Evolutionary conservation across 2,797 vertebrate species (phyloP).

Genomic region (Sebastes goodei): DNA sequence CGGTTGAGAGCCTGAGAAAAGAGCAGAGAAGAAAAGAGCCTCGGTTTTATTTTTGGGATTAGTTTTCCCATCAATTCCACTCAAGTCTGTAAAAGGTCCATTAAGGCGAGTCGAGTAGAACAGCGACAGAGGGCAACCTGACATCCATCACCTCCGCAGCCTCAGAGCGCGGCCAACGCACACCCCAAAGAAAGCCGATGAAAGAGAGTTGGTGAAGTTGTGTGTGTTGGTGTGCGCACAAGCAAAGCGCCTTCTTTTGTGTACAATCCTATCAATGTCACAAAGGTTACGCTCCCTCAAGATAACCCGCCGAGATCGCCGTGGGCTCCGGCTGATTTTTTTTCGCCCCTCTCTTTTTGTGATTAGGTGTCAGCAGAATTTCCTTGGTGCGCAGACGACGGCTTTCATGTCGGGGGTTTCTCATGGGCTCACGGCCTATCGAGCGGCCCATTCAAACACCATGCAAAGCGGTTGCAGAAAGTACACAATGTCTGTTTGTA

Average conservation of each 20-base stretch:
- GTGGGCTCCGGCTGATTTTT: conserved; percentile 76
- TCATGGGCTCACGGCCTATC: conserved; percentile 73
- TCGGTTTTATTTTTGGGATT: conserved; percentile 43
- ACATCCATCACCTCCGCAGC: conserved; percentile 71
- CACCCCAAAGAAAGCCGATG: conserved; percentile 46
- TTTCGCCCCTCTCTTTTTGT: conserved; percentile 75
- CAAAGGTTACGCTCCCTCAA: conserved; percentile 84
- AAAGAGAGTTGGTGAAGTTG: conserved; percentile 49
- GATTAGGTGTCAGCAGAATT: conserved; percentile 84
- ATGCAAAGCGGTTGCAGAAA: conserved; percentile 58
- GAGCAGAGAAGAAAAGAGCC: conserved; percentile 17
- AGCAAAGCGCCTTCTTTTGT: conserved; percentile 62
- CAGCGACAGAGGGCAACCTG: conserved; percentile 62
- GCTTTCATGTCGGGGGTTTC: conserved; percentile 82
- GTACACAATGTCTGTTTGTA: conserved; percentile 74
- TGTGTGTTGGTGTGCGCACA: conserved; percentile 40
- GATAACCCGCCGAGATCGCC: conserved; percentile 81
- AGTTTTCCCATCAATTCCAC: conserved; percentile 62
- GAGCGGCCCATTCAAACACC: conserved; percentile 61
- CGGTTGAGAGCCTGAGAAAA: conserved; percentile 20
- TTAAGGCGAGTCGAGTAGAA: conserved; percentile 55
- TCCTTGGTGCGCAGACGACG: conserved; percentile 83
- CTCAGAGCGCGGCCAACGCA: conserved; percentile 48
- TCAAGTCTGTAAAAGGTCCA: conserved; percentile 60
- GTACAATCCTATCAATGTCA: conserved; percentile 87